Conservation (phyloP, 2,797 vertebrate species). For the Alfaro cultratus region DNA sequence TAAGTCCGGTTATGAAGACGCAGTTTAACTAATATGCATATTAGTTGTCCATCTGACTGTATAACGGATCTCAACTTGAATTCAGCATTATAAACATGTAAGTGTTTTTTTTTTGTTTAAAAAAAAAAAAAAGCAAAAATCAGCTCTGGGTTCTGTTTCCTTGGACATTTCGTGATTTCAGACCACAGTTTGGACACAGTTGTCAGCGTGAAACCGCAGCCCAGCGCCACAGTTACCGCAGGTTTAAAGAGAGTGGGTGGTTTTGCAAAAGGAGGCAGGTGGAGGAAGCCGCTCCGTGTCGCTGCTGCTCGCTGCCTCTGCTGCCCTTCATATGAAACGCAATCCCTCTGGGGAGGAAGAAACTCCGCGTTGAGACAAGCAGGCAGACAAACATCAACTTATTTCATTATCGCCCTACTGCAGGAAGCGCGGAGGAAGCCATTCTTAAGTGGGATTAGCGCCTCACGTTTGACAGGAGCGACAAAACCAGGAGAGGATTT, state of each 20-base stretch:
- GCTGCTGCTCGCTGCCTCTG: constrained; percentile 68
- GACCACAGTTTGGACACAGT: neutral
- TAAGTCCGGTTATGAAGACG: neutral
- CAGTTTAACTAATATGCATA: neutral
- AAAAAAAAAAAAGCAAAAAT: rapidly evolving
- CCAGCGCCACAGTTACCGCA: constrained; percentile 26
- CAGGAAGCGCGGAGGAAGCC: constrained; percentile 9
- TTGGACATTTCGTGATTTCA: neutral
- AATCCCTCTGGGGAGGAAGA: constrained; percentile 57
- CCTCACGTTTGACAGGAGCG: constrained; percentile 1
- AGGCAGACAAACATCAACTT: constrained; percentile 59
- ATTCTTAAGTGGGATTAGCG: constrained; percentile 6
- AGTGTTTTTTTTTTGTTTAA: constrained; percentile 27
- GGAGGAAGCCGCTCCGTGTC: constrained; percentile 80
- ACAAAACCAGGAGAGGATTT: constrained; percentile 7
- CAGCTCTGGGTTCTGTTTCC: neutral
- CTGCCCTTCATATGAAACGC: constrained; percentile 50
- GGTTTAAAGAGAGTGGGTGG: constrained; percentile 68
- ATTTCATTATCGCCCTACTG: constrained; percentile 32
- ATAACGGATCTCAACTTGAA: constrained; percentile 1
- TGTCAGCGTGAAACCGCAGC: constrained; percentile 12
- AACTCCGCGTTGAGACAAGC: constrained; percentile 56
- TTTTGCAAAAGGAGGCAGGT: constrained; percentile 66
- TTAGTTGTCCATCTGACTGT: neutral
- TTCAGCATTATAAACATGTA: constrained; percentile 53